Conservation (phyloP, 2,888 invertebrate genomes). For the Coenonympha arcania region DNA sequence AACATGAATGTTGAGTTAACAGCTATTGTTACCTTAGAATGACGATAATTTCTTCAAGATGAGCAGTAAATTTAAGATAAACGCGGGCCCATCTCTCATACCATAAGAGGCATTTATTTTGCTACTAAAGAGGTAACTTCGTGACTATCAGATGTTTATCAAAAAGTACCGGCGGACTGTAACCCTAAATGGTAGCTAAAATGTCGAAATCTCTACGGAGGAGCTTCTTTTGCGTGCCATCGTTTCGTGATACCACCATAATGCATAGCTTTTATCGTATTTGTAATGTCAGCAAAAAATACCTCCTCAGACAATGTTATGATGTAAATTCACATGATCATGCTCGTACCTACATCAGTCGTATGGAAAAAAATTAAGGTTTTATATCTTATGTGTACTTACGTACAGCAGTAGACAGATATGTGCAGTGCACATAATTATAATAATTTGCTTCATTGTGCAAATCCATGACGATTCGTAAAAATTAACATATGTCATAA, state of each 20-base stretch:
- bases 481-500: neutral
- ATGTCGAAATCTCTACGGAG: slow-evolving; percentile 32
- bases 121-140: slow-evolving; percentile 35
- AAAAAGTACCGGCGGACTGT: slow-evolving; percentile 32
- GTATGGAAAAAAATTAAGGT: too few relatives aligned
- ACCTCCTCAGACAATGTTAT: neutral
- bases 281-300: slow-evolving; percentile 12
- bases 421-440: neutral
- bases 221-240: slow-evolving; percentile 25
- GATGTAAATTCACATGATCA: slow-evolving; percentile 7
- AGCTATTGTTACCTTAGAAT: slow-evolving; percentile 22
- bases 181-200: slow-evolving; percentile 33
- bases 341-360: neutral
- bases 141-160: slow-evolving; percentile 34
- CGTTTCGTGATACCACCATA: slow-evolving; percentile 25
- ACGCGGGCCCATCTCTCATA: slow-evolving; percentile 29
- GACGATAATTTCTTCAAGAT: slow-evolving; percentile 27
- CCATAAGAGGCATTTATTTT: slow-evolving; percentile 34
- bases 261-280: slow-evolving; percentile 18
- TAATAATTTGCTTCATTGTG: neutral
- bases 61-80: slow-evolving; percentile 30
- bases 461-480: neutral
- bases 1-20: slow-evolving; percentile 15
- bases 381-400: too few relatives aligned
- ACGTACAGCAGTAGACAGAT: too few relatives aligned